These are phyloP conservation scores for Panthera uncia DNA, from an alignment of 2,113 vertebrate genomes.

Conservation along the genomic window DNA sequence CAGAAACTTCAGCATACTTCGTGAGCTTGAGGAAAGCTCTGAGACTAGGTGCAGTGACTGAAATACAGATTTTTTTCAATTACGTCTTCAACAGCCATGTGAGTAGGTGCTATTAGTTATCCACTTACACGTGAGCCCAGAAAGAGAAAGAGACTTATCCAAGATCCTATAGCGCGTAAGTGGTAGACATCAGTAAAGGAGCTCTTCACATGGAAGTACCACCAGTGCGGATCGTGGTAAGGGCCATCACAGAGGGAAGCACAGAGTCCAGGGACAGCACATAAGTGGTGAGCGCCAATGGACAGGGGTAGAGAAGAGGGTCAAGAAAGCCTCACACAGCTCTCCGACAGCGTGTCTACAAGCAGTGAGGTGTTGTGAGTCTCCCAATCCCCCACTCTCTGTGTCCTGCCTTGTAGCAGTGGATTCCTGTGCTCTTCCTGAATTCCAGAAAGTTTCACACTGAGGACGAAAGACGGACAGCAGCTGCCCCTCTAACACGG, in stretches of 20 bases:
- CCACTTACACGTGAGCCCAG: not conserved
- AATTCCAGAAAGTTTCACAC: conserved; percentile 32
- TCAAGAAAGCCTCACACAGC: not conserved
- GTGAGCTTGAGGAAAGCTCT: not conserved
- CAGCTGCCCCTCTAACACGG: not conserved
- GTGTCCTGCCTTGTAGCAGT: not conserved
- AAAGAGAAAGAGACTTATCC: not conserved
- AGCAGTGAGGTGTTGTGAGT: not conserved
- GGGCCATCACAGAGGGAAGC: not conserved
- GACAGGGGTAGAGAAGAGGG: not conserved
- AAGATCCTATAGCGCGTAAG: not conserved
- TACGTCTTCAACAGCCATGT: not conserved
- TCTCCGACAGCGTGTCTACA: not conserved
- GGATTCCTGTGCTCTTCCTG: not conserved
- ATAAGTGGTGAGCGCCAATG: not conserved
- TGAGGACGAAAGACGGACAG: not conserved
- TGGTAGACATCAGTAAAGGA: not conserved
- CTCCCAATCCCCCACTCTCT: not conserved
- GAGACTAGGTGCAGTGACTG: not conserved
- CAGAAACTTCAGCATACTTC: conserved; percentile 4
- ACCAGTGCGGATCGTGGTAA: not conserved
- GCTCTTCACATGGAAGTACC: not conserved
- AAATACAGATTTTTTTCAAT: not conserved
- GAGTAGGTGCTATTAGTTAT: not conserved
- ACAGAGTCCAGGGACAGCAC: not conserved